Conservation (phyloP, 2,888 invertebrate species). For the Eucera pruinosa region DNA sequence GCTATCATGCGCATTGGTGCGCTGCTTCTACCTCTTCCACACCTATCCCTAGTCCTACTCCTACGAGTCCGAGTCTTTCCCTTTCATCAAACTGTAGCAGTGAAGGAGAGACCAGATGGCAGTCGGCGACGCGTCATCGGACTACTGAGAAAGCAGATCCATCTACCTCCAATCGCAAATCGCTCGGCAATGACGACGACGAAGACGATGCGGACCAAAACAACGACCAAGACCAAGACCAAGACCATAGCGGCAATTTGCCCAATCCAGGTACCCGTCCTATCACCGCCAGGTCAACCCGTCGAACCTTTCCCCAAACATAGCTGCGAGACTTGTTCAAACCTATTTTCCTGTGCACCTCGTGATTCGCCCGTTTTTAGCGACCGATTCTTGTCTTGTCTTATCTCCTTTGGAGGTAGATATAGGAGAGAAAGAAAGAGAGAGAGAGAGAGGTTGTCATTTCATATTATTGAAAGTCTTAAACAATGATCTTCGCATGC, state of each 20-base stretch:
- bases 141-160: slow-evolving; percentile 61
- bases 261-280: slow-evolving; percentile 84
- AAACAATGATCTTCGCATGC: slow-evolving; percentile 57
- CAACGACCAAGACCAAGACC: slow-evolving; percentile 78
- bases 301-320: slow-evolving; percentile 56
- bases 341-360: slow-evolving; percentile 61
- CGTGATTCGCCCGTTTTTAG: slow-evolving; percentile 63
- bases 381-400: slow-evolving; percentile 58
- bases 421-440: slow-evolving; percentile 51
- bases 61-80: slow-evolving; percentile 78
- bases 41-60: slow-evolving; percentile 77
- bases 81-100: slow-evolving; percentile 80
- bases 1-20: slow-evolving; percentile 83
- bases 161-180: slow-evolving; percentile 69
- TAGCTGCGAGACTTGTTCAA: slow-evolving; percentile 63
- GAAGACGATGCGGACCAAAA: slow-evolving; percentile 73
- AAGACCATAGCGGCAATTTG: slow-evolving; percentile 81
- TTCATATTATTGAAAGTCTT: slow-evolving; percentile 47
- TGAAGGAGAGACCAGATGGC: slow-evolving; percentile 76
- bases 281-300: slow-evolving; percentile 70
- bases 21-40: slow-evolving; percentile 80
- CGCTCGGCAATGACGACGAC: slow-evolving; percentile 72
- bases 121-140: slow-evolving; percentile 57
- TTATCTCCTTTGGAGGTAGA: slow-evolving; percentile 57
- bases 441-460: slow-evolving; percentile 65